Evolutionary conservation across 2,888 invertebrate species (phyloP).

Genomic region (Cheilosia scutellata): DNA sequence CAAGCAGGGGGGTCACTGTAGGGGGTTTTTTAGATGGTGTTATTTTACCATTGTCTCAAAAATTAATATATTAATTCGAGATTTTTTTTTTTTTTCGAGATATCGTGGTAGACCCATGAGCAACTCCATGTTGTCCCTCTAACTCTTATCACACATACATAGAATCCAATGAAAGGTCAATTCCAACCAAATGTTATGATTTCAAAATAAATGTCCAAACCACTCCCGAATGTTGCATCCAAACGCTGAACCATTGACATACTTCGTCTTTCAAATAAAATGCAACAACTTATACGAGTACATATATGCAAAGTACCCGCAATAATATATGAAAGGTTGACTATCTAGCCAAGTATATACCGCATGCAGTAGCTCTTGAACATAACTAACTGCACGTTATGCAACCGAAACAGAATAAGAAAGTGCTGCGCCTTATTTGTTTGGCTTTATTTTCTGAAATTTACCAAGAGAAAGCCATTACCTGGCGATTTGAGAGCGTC

Average conservation of each 20-base stretch:
- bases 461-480: conserved; percentile 43
- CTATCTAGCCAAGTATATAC: conserved; percentile 27
- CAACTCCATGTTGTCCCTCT: no score
- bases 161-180: no score
- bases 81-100: no score
- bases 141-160: no score
- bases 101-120: no score
- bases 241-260: conserved; percentile 38
- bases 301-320: conserved; percentile 27
- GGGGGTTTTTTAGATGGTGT: no score
- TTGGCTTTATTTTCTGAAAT: not conserved
- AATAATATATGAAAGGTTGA: conserved; percentile 26
- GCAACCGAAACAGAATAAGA: conserved; percentile 48
- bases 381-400: conserved; percentile 15
- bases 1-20: no score
- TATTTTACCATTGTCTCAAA: no score
- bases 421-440: conserved; percentile 47
- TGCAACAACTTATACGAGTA: conserved; percentile 37
- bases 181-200: not conserved
- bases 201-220: not conserved
- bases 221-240: conserved; percentile 17
- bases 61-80: no score
- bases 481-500: not conserved
- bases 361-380: conserved; percentile 20
- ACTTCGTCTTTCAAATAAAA: conserved; percentile 35